Conservation (phyloP, 2,888 invertebrate species). For the Axea sp. region DNA sequence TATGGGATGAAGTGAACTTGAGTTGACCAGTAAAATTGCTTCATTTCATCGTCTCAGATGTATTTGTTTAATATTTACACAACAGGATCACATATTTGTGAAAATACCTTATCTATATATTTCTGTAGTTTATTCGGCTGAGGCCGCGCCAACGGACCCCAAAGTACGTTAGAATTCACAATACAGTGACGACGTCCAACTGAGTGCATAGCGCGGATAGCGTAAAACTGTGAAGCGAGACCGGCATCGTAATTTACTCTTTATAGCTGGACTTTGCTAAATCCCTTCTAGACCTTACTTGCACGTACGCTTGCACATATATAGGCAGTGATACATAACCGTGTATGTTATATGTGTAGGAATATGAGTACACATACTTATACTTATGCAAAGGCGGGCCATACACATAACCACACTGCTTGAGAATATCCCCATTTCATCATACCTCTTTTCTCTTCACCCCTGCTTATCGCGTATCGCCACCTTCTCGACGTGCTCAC, state of each 20-base stretch:
- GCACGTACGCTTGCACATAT: slow-evolving; percentile 40
- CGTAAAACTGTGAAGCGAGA: slow-evolving; percentile 72
- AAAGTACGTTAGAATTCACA: slow-evolving; percentile 51
- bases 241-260: slow-evolving; percentile 74
- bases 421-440: slow-evolving; percentile 46
- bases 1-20: slow-evolving; percentile 1
- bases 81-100: slow-evolving; percentile 22
- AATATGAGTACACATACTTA: slow-evolving; percentile 30
- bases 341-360: too few relatives aligned
- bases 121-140: slow-evolving; percentile 52
- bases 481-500: slow-evolving; percentile 17
- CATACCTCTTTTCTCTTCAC: slow-evolving; percentile 18
- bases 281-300: slow-evolving; percentile 66
- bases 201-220: slow-evolving; percentile 54
- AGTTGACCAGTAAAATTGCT: slow-evolving; percentile 1
- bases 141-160: slow-evolving; percentile 31
- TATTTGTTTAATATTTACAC: slow-evolving; percentile 20
- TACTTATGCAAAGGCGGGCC: slow-evolving; percentile 32
- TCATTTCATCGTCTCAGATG: slow-evolving; percentile 11
- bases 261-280: slow-evolving; percentile 73
- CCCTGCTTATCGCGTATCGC: slow-evolving; percentile 57
- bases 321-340: too few relatives aligned
- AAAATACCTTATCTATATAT: slow-evolving; percentile 45
- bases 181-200: slow-evolving; percentile 43
- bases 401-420: slow-evolving; percentile 17